Evolutionary conservation across 2,888 invertebrate genomes (phyloP).

Genomic region (Drosophila sordidula): DNA sequence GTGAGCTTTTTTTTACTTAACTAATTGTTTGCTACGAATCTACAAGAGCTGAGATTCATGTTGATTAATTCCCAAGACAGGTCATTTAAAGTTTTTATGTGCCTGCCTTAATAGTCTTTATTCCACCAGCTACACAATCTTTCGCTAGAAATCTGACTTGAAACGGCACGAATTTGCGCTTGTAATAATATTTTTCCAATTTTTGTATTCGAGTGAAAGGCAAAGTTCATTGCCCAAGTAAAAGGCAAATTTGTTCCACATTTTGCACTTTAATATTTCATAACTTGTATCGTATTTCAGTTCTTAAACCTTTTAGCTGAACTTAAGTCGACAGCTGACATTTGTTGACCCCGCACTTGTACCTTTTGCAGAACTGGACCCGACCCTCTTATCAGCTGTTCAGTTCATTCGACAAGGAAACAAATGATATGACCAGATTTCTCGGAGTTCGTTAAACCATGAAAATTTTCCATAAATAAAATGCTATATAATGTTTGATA

Average conservation of each 20-base stretch:
- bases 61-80: slow-evolving; percentile 17
- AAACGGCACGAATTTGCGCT: slow-evolving; percentile 31
- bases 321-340: slow-evolving; percentile 26
- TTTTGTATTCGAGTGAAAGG: slow-evolving; percentile 62
- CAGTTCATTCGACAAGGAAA: slow-evolving; percentile 33
- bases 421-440: slow-evolving; percentile 29
- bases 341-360: slow-evolving; percentile 8
- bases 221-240: slow-evolving; percentile 58
- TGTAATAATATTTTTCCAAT: slow-evolving; percentile 1
- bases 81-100: slow-evolving; percentile 17
- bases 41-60: slow-evolving; percentile 8
- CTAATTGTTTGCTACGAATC: slow-evolving; percentile 11
- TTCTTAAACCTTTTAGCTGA: slow-evolving; percentile 6
- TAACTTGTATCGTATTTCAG: not conserved
- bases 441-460: slow-evolving; percentile 64
- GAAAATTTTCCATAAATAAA: slow-evolving; percentile 29
- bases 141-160: slow-evolving; percentile 28
- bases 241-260: slow-evolving; percentile 36
- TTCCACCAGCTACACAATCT: slow-evolving; percentile 28
- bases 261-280: slow-evolving; percentile 18
- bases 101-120: slow-evolving; percentile 1
- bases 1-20: not conserved
- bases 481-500: slow-evolving; percentile 19
- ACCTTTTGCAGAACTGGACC: slow-evolving; percentile 26
- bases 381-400: slow-evolving; percentile 35